Base-by-base conservation (phyloP, 2,113 vertebrate species). In the Engraulis encrasicolus region DNA sequence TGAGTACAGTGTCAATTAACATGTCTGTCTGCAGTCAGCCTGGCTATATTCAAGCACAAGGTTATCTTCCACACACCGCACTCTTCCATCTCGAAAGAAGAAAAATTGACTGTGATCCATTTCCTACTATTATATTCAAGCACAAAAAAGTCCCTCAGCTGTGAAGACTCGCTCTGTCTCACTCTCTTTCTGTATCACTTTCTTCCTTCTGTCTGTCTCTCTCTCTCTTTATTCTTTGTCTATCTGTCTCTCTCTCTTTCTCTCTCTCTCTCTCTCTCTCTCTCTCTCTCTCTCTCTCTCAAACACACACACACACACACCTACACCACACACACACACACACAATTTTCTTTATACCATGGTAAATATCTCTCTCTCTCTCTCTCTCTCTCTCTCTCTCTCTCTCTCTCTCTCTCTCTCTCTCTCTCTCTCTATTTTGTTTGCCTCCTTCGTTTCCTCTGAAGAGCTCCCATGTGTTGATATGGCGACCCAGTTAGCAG, bases 191-290 rank as follows among this genome's bases (percentile, higher is more conserved):
- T 58, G 40, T 45, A 45, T 45, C 40, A 5, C 18, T 15, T 31
- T 40, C 27, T 27, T 27, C 83, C 86, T 84, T 45, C 18, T 15
- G 27, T 40, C 27, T 27, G 23, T 85, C 86, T 84, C 40, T 45
- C 40, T 3, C 40, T 45, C 40, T 45, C 40, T 45, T 3, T 3
- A 3, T 3, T 9, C 40, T 5, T 45, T 5, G 40, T 3, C 40
- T 45, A 45, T 5, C n/a, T n/a, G n/a, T n/a, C n/a, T n/a, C n/a
- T n/a, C n/a, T n/a, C n/a, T 45, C 9, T 45, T 45, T 45, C 9
- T 9, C 3, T 45, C 40, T 45, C 40, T 20, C 54, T 58, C 54
- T 58, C 54, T 58, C 40, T 45, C 9, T 45, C 40, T 45, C 18
- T 15, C 36, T 50, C 27, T 27, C 34, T 85, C 86, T 84, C 3